Base-by-base conservation (phyloP, 2,888 invertebrate species). In the Lycophotia porphyrea region DNA sequence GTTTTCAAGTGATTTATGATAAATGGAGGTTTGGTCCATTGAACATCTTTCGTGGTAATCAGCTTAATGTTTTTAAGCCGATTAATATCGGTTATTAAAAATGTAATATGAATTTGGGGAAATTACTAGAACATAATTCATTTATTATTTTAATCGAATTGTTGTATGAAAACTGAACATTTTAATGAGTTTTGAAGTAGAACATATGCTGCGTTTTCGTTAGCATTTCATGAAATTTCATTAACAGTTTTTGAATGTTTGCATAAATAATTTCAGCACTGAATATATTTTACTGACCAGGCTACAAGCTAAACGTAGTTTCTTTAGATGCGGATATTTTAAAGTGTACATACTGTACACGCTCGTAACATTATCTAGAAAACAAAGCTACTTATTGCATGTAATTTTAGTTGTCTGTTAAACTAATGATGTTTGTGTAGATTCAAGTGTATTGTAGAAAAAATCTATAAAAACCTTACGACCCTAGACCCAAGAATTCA, bases 1-100 rank as follows among this genome's bases (percentile, higher is more conserved):
- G 76, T 72, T 61, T 73, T 70, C 61, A 80, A 68, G 52, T 83
- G 82, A 83, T 83, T 85, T 78, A 83, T 83, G 77, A 69, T 72
- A 60, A 69, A 77, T 60, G 36, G 60, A 65, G 44, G 31, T 68
- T 85, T 72, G 61, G 67, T 71, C 65, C 44, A 81, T 68, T 73
- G 70, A 76, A 15, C 75, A 39, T 49, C 21, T 73, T 74, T 58
- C 49, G 55, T 36, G 27, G 71, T 75, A 75, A 84, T 71, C 67
- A 68, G 64, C 68, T 75, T 81, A 55, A 81, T 81, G 68, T 69
- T 68, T 84, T 73, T 61, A 34, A 72, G 63, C 67, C n/a, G 31
- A 68, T 69, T 55, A 74, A 58, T 69, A 58, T 58, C 7, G 55
- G 63, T 63, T 76, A 58, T 71, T 74, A 55, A 73, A 61, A 66